Conservation (phyloP, 1,140 invertebrate species). For the Zaprionus taronus region DNA sequence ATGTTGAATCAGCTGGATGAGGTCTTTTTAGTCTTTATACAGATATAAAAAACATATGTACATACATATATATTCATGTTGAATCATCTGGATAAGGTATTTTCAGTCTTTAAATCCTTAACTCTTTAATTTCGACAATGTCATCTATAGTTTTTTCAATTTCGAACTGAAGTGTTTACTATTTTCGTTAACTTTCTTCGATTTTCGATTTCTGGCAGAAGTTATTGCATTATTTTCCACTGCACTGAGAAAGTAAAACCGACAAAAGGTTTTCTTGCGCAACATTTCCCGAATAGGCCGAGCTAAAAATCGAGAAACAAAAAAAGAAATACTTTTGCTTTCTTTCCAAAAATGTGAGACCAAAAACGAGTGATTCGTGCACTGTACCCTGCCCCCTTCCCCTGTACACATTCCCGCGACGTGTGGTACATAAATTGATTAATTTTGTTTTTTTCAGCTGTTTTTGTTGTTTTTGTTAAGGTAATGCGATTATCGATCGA, state of each 20-base stretch:
- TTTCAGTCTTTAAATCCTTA: too few species aligned
- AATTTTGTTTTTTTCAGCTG: background rate
- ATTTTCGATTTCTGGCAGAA: slow-evolving; percentile 4
- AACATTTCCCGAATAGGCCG: slow-evolving; percentile 34
- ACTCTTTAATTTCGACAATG: too few species aligned
- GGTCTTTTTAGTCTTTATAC: background rate
- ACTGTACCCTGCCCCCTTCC: background rate
- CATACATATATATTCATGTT: background rate
- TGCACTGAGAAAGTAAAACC: slow-evolving; percentile 36
- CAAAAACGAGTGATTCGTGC: slow-evolving; percentile 43
- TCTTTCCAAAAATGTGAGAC: slow-evolving; percentile 47
- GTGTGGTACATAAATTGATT: slow-evolving; percentile 46
- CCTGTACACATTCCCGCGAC: slow-evolving; percentile 7
- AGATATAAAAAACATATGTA: background rate
- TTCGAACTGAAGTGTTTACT: background rate
- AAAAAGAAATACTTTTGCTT: slow-evolving; percentile 63
- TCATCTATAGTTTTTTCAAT: background rate
- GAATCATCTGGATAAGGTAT: background rate
- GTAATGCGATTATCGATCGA: slow-evolving; percentile 37
- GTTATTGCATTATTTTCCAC: background rate
- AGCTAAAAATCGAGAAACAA: slow-evolving; percentile 4
- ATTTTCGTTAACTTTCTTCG: background rate
- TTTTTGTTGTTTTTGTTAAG: slow-evolving; percentile 11
- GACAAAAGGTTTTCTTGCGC: slow-evolving; percentile 40
- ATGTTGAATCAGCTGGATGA: background rate